Conservation (phyloP, 1,140 invertebrate species). For the Anthonomus grandis region DNA sequence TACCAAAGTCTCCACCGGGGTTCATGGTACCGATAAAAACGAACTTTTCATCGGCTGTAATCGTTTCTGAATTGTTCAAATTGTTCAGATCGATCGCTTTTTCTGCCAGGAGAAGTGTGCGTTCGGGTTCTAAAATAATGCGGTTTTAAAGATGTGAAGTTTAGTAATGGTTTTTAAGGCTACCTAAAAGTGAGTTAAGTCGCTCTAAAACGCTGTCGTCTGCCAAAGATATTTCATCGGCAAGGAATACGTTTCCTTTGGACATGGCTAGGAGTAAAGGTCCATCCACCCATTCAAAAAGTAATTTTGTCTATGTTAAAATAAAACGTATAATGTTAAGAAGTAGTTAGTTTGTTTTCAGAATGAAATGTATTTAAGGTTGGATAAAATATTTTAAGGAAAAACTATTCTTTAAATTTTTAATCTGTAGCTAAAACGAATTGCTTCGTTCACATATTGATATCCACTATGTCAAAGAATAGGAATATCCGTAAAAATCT, state of each 20-base stretch:
- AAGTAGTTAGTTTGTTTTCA: too few relatives aligned
- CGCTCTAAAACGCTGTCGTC: slow-evolving; percentile 98
- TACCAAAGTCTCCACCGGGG: slow-evolving; percentile 98
- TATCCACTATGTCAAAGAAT: too few relatives aligned
- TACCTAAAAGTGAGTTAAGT: slow-evolving; percentile 86
- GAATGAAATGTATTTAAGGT: too few relatives aligned
- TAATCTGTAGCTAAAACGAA: too few relatives aligned
- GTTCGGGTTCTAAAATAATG: slow-evolving; percentile 73
- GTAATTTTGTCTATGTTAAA: slow-evolving; percentile 27
- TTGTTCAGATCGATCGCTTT: slow-evolving; percentile 62
- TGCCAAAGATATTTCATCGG: slow-evolving; percentile 98
- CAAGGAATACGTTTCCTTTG: slow-evolving; percentile 82
- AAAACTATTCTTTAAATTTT: too few relatives aligned
- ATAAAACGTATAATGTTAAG: slow-evolving; percentile 14
- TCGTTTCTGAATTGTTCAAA: slow-evolving; percentile 54
- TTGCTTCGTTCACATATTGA: too few relatives aligned
- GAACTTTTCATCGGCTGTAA: slow-evolving; percentile 76
- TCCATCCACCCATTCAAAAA: slow-evolving; percentile 99
- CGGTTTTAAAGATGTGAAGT: slow-evolving; percentile 9
- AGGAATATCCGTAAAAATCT: too few relatives aligned
- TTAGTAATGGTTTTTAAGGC: slow-evolving; percentile 2
- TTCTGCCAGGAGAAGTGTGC: slow-evolving; percentile 87
- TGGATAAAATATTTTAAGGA: too few relatives aligned
- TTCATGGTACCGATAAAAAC: slow-evolving; percentile 99
- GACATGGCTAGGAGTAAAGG: slow-evolving; percentile 91